Evolutionary conservation across 2,797 vertebrate genomes (phyloP), one percentile per base, ranked within the genome.

Genomic region (Ceyx erithaca): DNA sequence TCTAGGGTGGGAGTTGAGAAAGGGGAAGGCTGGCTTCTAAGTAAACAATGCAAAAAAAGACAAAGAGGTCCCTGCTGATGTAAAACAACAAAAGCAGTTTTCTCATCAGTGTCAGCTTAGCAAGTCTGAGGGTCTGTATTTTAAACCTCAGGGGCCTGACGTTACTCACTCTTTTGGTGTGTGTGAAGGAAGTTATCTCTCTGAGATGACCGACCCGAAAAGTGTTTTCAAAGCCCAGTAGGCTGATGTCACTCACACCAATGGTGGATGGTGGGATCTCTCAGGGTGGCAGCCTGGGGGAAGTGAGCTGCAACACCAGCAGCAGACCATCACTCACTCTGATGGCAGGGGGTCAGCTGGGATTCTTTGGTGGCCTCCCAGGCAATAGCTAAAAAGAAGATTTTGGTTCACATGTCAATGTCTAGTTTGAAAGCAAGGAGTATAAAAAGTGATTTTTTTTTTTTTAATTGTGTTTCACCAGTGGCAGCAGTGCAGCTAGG

Each of bases 61-160:
- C 92, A 96, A 96, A 92, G 94, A 95, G 75, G 92, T 93, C 91
- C 93, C 92, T 95, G 94, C 92, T 96, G 95, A 96, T 93, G 83
- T 96, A 94, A 95, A 96, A 95, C 95, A 96, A 96, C 96, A 95
- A 92, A 92, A 95, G 85, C 58, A 94, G 91, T 96, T 96, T 94
- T 96, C 95, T 96, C 93, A 95, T 91, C 91, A 93, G 82, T 93
- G 93, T 94, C 95, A 93, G 86, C 33, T 91, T 92, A 92, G 45
- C 87, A 95, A 96, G 96, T 82, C 93, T 92, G 69, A 96, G 94
- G 90, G 93, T 91, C 93, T 95, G 58, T 85, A 93, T 87, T 96
- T 96, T 94, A 95, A 96, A 95, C 80, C 89, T 87, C 80, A 94
- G 93, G 70, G 91, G 94, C 95, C 88, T 94, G 94, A 96, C 43